A percentile compares a stretch with the other conserved stretches of the same genome.
These are phyloP conservation scores for Cephus runcator DNA, from an alignment of 2,888 invertebrate genomes.

Conservation along the genomic window DNA sequence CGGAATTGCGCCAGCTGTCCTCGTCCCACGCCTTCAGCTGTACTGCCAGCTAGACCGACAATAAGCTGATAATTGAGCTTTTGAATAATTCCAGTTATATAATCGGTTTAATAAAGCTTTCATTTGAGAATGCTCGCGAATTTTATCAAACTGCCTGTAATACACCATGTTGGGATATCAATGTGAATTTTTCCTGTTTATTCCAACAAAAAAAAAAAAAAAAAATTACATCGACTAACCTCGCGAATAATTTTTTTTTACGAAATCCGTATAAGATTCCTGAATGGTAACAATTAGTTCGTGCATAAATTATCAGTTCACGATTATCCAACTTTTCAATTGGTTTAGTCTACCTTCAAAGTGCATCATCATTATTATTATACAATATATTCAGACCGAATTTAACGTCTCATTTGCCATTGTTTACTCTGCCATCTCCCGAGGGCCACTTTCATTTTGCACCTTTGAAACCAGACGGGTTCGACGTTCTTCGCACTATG, in stretches of 20 bases:
- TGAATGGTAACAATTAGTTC: not conserved
- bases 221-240: not conserved
- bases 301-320: too few relatives aligned
- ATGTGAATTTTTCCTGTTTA: not conserved
- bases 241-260: not conserved
- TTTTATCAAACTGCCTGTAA: not conserved
- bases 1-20: conserved; percentile 39
- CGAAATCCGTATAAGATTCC: not conserved
- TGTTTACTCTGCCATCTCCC: not conserved
- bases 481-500: not conserved
- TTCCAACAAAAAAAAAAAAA: not conserved
- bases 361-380: not conserved
- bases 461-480: not conserved
- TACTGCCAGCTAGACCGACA: conserved; percentile 55
- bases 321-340: not conserved
- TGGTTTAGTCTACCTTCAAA: not conserved
- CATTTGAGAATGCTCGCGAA: not conserved
- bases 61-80: conserved; percentile 62
- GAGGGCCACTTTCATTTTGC: not conserved
- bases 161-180: not conserved
- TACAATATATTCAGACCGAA: not conserved
- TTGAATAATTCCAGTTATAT: conserved; percentile 57
- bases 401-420: not conserved
- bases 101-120: conserved; percentile 48
- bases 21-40: conserved; percentile 51